A percentile compares a stretch with the other conserved stretches of the same genome.
phyloP scores from a whole-genome alignment of 2,113 vertebrate species.

The Halcyon senegalensis region DNA sequence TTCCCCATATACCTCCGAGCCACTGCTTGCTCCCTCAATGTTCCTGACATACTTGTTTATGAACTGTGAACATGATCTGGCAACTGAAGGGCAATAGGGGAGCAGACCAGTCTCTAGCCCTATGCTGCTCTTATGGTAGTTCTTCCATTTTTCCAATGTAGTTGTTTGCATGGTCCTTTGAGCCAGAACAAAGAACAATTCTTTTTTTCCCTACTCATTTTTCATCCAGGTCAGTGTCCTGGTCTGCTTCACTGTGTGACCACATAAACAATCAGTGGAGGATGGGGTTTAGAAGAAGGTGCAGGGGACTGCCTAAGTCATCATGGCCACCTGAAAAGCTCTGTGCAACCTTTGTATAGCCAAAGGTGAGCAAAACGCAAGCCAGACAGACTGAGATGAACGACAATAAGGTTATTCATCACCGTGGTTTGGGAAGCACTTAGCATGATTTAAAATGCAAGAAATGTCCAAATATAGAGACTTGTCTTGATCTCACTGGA shows the following conservation, averaged over 20 bases:
- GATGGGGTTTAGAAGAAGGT: neutral
- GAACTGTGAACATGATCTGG: neutral
- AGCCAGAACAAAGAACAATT: neutral
- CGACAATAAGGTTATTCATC: neutral
- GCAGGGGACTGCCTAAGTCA: neutral
- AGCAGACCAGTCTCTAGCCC: neutral
- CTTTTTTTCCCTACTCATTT: neutral
- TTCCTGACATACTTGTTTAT: neutral
- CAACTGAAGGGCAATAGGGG: neutral
- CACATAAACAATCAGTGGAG: neutral
- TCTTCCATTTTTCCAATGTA: neutral
- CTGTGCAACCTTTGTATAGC: neutral
- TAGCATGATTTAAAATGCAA: constrained; percentile 50
- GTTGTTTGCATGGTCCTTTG: neutral
- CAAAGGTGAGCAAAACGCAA: neutral
- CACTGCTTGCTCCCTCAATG: neutral
- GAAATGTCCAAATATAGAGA: constrained; percentile 35
- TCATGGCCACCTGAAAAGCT: neutral
- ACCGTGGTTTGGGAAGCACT: neutral
- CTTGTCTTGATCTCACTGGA: constrained; percentile 16
- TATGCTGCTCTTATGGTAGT: neutral
- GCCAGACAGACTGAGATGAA: neutral
- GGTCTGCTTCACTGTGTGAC: neutral
- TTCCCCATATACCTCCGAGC: neutral
- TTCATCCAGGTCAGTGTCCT: neutral